Evolutionary conservation across 2,888 invertebrate species (phyloP).

Genomic region (Philonicus albiceps): DNA sequence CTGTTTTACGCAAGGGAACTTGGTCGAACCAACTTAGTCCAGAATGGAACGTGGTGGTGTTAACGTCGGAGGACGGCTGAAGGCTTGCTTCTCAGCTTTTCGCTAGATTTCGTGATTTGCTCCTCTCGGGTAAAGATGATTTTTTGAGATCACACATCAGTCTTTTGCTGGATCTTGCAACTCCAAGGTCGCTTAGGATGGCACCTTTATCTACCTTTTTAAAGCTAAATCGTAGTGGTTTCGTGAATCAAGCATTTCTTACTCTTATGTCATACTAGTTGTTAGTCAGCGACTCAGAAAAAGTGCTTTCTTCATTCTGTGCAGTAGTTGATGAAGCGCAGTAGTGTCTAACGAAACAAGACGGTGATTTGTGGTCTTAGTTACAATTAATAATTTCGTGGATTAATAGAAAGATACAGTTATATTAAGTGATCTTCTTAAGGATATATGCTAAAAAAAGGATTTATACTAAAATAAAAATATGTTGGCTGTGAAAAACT

Average conservation of each 20-base stretch:
- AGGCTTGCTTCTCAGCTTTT: neutral
- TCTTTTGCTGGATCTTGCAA: neutral
- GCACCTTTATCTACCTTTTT: neutral
- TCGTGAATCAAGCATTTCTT: neutral
- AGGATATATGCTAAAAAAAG: neutral
- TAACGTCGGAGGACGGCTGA: neutral
- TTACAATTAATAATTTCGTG: neutral
- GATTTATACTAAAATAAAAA: neutral
- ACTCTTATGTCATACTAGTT: neutral
- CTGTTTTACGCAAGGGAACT: neutral
- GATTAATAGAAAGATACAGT: neutral
- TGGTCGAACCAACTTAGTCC: neutral
- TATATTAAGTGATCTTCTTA: neutral
- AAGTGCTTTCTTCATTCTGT: neutral
- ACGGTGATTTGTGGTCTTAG: neutral
- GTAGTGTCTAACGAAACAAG: neutral
- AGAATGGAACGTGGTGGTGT: slow-evolving; percentile 30
- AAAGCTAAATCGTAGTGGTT: neutral
- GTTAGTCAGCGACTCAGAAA: slow-evolving; percentile 6
- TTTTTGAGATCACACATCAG: neutral
- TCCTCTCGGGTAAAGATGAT: neutral
- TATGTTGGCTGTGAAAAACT: slow-evolving; percentile 78
- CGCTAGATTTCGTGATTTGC: neutral
- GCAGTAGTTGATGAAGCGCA: neutral
- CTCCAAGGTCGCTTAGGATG: neutral